Conservation (phyloP, 2,113 vertebrate species). For the Muntiacus reevesi region DNA sequence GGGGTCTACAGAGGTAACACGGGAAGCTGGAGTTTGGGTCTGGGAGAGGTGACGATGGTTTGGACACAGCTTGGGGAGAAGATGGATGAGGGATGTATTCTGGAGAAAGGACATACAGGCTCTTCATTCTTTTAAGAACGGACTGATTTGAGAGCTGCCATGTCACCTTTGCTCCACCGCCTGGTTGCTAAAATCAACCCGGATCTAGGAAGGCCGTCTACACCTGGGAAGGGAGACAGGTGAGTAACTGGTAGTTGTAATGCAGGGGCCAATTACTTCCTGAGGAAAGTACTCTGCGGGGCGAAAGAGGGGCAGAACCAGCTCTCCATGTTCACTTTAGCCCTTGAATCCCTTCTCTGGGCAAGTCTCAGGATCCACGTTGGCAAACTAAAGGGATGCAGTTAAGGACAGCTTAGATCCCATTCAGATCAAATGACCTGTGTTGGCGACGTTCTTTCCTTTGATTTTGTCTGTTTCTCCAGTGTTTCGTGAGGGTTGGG, state of each 20-base stretch:
- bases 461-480: neutral
- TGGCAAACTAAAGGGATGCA: neutral
- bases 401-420: no score
- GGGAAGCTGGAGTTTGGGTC: neutral
- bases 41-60: neutral
- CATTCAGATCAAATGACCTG: fast-evolving
- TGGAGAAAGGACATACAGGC: fast-evolving
- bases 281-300: fast-evolving
- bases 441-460: fast-evolving
- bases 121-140: neutral
- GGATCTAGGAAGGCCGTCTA: neutral
- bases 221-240: neutral
- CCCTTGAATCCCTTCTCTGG: no score
- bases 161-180: fast-evolving
- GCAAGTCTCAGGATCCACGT: fast-evolving
- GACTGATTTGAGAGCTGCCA: fast-evolving
- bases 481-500: neutral
- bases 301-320: neutral
- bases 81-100: fast-evolving
- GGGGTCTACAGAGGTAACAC: neutral
- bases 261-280: neutral
- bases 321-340: no score
- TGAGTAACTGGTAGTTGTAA: fast-evolving
- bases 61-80: no score
- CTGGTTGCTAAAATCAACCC: fast-evolving